A percentile compares a stretch with the other conserved stretches of the same genome.
These are phyloP conservation scores for Chymomyza fuscimana DNA, from an alignment of 2,888 invertebrate genomes.

Conservation along the genomic window DNA sequence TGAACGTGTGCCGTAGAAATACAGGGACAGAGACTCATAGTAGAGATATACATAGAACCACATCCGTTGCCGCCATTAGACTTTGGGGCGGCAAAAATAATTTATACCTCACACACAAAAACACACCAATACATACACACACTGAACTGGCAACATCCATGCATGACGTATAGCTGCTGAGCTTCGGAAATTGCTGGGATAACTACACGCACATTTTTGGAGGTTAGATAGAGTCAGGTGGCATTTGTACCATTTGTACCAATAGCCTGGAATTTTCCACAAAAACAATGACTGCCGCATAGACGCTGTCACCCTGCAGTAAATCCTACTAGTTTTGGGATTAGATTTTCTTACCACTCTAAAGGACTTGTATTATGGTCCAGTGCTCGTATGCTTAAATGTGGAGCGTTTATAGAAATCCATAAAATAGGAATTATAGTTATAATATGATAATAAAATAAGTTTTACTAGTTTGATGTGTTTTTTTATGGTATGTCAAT, in stretches of 20 bases:
- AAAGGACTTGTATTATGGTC: too few species aligned
- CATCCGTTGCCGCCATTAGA: slow-evolving; percentile 68
- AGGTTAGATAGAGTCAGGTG: neutral
- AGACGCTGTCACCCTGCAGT: slow-evolving; percentile 5
- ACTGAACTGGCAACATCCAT: neutral
- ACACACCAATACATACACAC: neutral
- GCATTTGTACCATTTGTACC: neutral
- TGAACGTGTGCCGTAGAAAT: slow-evolving; percentile 49
- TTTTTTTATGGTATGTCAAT: too few species aligned
- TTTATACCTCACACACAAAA: slow-evolving; percentile 52
- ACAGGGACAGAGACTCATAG: slow-evolving; percentile 4
- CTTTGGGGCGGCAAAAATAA: slow-evolving; percentile 60
- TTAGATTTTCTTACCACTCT: too few species aligned
- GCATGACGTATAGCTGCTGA: slow-evolving; percentile 7
- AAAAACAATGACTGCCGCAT: slow-evolving; percentile 2
- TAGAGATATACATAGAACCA: slow-evolving; percentile 36
- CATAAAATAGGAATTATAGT: too few species aligned
- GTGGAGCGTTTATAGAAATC: too few species aligned
- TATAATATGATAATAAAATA: too few species aligned
- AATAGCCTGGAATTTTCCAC: slow-evolving; percentile 4
- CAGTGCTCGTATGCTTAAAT: too few species aligned
- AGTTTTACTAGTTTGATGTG: too few species aligned
- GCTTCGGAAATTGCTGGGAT: neutral
- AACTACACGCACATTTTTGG: neutral
- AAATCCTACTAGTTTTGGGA: slow-evolving; percentile 16